Evolutionary conservation across 2,888 invertebrate genomes (phyloP).

Genomic region (Scaptomyza parva): DNA sequence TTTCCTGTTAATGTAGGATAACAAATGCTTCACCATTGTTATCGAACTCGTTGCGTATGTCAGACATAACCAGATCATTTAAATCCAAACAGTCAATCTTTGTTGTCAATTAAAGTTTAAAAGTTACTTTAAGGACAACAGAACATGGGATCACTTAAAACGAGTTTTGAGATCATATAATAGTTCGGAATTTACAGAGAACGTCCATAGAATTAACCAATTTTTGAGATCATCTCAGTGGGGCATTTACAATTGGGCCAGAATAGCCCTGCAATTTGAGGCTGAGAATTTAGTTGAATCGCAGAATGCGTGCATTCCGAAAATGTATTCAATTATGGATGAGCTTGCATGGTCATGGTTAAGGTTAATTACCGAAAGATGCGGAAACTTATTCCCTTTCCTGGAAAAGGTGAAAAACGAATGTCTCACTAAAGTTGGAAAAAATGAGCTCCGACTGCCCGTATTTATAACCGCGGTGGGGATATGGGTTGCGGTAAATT

Average conservation of each 20-base stretch:
- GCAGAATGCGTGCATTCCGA: neutral
- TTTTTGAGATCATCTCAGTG: neutral
- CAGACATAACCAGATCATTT: slow-evolving; percentile 87
- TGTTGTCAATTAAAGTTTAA: too few relatives aligned
- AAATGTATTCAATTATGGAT: neutral
- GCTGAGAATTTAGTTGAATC: slow-evolving; percentile 4
- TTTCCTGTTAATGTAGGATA: slow-evolving; percentile 56
- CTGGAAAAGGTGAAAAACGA: neutral
- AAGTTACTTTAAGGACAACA: too few relatives aligned
- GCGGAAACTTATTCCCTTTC: neutral
- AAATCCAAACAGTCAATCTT: slow-evolving; percentile 90
- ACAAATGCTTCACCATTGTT: slow-evolving; percentile 84
- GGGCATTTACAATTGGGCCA: neutral
- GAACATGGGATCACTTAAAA: too few relatives aligned
- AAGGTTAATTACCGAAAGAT: neutral
- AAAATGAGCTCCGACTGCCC: neutral
- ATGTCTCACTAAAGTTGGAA: neutral
- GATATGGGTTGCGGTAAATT: neutral
- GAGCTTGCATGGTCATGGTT: neutral
- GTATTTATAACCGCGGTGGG: neutral
- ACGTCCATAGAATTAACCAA: neutral
- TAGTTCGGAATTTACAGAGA: neutral
- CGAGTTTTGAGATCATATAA: neutral
- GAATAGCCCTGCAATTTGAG: neutral
- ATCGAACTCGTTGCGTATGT: slow-evolving; percentile 80